Evolutionary conservation across 2,113 vertebrate genomes (phyloP).

Genomic region (Lota lota): DNA sequence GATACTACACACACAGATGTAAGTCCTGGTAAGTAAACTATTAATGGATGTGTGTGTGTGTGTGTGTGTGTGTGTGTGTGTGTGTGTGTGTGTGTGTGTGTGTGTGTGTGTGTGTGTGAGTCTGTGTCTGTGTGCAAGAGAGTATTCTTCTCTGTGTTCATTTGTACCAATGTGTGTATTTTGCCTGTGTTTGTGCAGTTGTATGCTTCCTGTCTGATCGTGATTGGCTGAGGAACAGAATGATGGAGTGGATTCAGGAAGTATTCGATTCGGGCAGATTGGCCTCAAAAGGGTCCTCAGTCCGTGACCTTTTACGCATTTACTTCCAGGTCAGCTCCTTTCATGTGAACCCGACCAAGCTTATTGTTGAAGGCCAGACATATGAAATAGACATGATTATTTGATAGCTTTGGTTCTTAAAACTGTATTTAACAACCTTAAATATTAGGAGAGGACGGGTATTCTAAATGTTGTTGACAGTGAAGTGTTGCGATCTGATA

Average conservation of each 20-base stretch:
- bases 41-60: too few relatives aligned
- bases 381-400: too few relatives aligned
- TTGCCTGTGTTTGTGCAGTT: conserved; percentile 23
- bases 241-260: conserved; percentile 49
- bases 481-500: too few relatives aligned
- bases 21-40: neutral
- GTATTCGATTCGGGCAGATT: neutral
- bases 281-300: conserved; percentile 15
- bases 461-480: neutral
- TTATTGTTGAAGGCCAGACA: too few relatives aligned
- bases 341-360: neutral
- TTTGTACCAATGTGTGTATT: neutral
- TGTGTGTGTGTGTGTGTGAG: too few relatives aligned
- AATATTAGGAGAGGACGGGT: too few relatives aligned
- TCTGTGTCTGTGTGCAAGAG: neutral
- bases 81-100: too few relatives aligned
- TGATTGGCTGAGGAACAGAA: conserved; percentile 44
- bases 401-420: too few relatives aligned
- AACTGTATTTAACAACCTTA: too few relatives aligned
- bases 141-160: neutral
- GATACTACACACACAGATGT: too few relatives aligned
- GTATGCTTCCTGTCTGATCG: conserved; percentile 52
- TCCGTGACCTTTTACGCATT: conserved; percentile 9
- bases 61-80: too few relatives aligned
- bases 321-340: conserved; percentile 40